Evolutionary conservation across 2,888 invertebrate species (phyloP).

Genomic region (Acanthosepion lycidas): DNA sequence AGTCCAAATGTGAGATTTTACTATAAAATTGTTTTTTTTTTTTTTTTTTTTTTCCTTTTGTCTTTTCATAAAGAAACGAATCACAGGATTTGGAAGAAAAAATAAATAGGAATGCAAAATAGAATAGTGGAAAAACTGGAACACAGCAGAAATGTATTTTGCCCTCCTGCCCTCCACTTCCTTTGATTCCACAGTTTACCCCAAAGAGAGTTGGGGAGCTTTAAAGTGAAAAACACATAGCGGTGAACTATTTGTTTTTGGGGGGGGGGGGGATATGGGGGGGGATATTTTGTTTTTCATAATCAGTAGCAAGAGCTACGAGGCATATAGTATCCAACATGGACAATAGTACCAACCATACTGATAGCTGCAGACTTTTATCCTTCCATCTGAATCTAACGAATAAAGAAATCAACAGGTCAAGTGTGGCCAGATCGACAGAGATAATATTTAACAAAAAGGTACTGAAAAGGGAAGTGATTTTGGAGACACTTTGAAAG

Average conservation of each 20-base stretch:
- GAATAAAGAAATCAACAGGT: no score
- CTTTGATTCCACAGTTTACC: constrained; percentile 17
- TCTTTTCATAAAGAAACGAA: constrained; percentile 12
- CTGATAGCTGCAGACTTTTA: neutral
- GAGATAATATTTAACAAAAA: neutral
- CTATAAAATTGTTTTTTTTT: neutral
- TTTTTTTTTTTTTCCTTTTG: neutral
- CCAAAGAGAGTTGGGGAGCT: neutral
- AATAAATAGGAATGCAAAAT: constrained; percentile 33
- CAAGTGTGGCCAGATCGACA: neutral
- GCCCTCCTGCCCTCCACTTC: neutral
- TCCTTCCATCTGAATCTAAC: no score
- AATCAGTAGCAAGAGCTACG: neutral
- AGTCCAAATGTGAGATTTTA: constrained; percentile 13
- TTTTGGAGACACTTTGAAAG: neutral
- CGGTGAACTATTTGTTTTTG: no score
- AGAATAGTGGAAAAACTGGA: neutral
- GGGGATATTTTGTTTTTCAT: neutral
- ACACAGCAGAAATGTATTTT: neutral
- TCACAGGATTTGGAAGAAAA: constrained; percentile 33
- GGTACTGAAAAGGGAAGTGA: neutral
- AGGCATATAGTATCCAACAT: neutral
- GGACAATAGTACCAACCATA: neutral
- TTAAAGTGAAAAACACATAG: neutral
- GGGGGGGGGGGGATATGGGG: no score